Evolutionary conservation across 2,797 vertebrate genomes (phyloP), one percentile per base, ranked within the genome.

Genomic region (Lepilemur septentrionalis): DNA sequence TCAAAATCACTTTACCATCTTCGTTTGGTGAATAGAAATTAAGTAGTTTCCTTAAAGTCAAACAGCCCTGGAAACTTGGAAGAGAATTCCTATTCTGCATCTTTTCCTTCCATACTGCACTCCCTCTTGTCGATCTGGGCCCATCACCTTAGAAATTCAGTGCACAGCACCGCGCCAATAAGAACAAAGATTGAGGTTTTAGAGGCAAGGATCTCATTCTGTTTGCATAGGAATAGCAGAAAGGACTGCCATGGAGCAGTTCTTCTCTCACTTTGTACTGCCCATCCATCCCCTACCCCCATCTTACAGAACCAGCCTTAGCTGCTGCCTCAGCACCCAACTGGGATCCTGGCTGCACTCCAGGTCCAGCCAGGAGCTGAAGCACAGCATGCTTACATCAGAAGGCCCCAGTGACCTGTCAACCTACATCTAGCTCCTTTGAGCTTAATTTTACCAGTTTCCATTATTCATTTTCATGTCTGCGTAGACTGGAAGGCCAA

Each of bases 311-410:
- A 50, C n/a, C 2, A 75, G 43, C 79, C 20, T 22, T 41, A 28
- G 32, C 20, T 65, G 15, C 17, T 0, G 32, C 32, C 17, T 65
- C 63, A 65, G 63, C 63, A 65, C 32, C 57, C 3, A 0, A 32
- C 17, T 0, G 8, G 9, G 50, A 52, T 3, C 0, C 4, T 12
- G 35, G 20, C 14, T 28, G 2, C 8, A 59, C 59, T 61, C 0
- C 1, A n/a, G 6, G n/a, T 35, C 25, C 7, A 0, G 38, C 2
- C 20, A 15, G 18, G 59, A 69, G 48, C 30, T 28, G 11, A 43
- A 81, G 20, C 13, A 22, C 3, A 2, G 17, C 6, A 25, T 8
- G 28, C 15, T 22, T 12, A 2, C 41, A 22, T 70, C 38, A 57
- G 61, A 76, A 85, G 75, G 30, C n/a, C 43, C 70, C 87, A 57